phyloP scores from a whole-genome alignment of 1,140 invertebrate species.

The Harpegnathos saltator region DNA sequence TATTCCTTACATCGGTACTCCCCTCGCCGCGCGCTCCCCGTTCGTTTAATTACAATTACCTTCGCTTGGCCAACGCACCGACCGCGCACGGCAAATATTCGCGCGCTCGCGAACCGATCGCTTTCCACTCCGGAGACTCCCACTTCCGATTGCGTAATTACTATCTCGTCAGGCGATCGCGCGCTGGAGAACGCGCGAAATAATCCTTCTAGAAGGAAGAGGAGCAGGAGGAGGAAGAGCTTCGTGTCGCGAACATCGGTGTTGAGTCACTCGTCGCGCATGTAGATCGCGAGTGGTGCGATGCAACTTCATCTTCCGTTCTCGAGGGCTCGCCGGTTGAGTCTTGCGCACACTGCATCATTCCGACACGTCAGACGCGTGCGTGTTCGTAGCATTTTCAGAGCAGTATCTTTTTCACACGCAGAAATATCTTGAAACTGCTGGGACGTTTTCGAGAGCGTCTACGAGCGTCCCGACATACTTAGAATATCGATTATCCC shows the following conservation, averaged over 20 bases:
- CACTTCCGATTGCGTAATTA: conserved; percentile 51
- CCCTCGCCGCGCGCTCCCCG: not conserved
- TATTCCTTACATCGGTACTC: conserved; percentile 5
- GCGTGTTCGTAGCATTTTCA: no score
- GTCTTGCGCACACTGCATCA: not conserved
- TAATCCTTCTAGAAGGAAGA: no score
- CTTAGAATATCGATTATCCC: not conserved
- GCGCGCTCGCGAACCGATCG: conserved; percentile 26
- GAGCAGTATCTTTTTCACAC: no score
- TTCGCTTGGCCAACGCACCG: conserved; percentile 4
- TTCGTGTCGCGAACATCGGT: not conserved
- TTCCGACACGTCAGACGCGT: no score
- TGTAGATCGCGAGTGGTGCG: not conserved
- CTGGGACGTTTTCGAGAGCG: no score
- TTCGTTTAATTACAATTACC: conserved; percentile 49
- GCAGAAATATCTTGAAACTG: no score
- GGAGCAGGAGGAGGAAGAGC: conserved; percentile 18
- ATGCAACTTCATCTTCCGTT: not conserved
- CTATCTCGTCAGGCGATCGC: conserved; percentile 46
- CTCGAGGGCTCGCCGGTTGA: not conserved
- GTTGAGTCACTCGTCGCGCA: not conserved
- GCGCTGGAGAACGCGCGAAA: not conserved
- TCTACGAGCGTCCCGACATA: no score
- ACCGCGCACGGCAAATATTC: conserved; percentile 38
- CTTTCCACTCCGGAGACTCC: conserved; percentile 47